Conservation (phyloP, 2,888 invertebrate species). For the Thymelicus lineola region DNA sequence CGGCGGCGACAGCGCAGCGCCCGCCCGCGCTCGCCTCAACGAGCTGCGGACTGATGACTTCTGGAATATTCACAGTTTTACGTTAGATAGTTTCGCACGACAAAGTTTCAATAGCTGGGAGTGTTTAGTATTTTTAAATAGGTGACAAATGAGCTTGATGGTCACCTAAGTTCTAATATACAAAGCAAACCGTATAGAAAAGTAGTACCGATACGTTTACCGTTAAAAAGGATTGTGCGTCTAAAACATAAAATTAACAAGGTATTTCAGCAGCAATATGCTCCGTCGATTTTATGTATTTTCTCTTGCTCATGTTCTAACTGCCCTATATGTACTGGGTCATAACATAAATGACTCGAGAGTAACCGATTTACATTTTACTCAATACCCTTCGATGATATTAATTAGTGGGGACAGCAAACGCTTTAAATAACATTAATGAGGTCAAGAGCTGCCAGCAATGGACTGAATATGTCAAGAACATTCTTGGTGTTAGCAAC, state of each 20-base stretch:
- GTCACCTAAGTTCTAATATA: no score
- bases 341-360: neutral
- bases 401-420: neutral
- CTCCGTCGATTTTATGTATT: no score
- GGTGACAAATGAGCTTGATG: no score
- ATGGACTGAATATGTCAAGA: neutral
- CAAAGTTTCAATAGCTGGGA: no score
- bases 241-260: no score
- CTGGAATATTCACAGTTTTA: conserved; percentile 54
- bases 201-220: no score
- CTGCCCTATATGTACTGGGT: neutral
- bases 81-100: no score
- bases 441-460: neutral
- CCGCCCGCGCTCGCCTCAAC: conserved; percentile 77
- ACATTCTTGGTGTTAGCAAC: neutral
- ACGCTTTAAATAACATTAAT: neutral
- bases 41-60: conserved; percentile 81
- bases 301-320: no score
- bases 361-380: neutral
- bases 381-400: neutral
- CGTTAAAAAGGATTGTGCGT: no score
- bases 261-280: no score
- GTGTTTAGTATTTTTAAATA: no score
- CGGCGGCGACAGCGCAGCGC: conserved; percentile 79
- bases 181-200: no score